Evolutionary conservation across 2,113 vertebrate species (phyloP).

Genomic region (Phoenicopterus ruber): DNA sequence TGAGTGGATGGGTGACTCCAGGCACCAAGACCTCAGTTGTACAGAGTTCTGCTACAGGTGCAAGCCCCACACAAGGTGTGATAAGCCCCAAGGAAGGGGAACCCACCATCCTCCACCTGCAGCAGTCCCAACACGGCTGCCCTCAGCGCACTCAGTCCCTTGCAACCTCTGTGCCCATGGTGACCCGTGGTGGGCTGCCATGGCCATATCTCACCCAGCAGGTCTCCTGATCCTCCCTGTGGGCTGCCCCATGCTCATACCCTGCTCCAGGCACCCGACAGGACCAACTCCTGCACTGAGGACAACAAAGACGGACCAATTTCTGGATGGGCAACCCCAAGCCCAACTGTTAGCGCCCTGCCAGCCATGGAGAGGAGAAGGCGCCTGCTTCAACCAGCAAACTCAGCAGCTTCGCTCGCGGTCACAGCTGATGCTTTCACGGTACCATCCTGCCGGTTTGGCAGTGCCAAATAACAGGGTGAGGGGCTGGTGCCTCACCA

Average conservation of each 20-base stretch:
- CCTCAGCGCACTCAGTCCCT: not conserved
- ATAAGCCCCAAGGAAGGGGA: not conserved
- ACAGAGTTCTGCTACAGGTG: not conserved
- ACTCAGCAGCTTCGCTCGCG: rapidly evolving
- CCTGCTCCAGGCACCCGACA: not conserved
- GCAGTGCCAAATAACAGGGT: not conserved
- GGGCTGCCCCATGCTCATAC: not conserved
- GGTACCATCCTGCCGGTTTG: not conserved
- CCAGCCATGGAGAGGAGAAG: not conserved
- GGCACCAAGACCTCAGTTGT: too few relatives aligned
- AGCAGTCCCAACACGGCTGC: rapidly evolving
- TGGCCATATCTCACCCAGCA: rapidly evolving
- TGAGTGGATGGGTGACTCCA: not conserved
- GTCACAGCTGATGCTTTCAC: rapidly evolving
- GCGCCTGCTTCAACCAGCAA: not conserved
- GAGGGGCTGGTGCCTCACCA: not conserved
- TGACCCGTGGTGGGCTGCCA: not conserved
- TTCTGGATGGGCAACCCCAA: not conserved
- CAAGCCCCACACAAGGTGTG: rapidly evolving
- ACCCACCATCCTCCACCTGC: not conserved
- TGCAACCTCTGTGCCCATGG: rapidly evolving
- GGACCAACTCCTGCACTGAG: not conserved
- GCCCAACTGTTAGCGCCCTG: not conserved
- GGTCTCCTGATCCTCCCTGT: not conserved
- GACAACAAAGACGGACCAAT: not conserved